Evolutionary conservation across 1,140 invertebrate species (phyloP).

Genomic region (Hyphantria cunea): DNA sequence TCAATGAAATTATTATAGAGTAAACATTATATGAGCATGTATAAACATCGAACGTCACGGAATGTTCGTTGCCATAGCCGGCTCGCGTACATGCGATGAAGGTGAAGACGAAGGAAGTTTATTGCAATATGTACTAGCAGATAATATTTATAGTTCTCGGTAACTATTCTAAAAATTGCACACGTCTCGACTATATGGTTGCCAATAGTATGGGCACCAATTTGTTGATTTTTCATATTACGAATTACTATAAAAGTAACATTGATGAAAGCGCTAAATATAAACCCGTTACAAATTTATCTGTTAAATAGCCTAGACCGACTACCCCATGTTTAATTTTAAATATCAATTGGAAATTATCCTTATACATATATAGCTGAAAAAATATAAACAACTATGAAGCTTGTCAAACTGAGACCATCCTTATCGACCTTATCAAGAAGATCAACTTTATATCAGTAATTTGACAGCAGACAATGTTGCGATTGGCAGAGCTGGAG

Average conservation of each 20-base stretch:
- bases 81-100: conserved; percentile 56
- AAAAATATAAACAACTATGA: conserved; percentile 19
- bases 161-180: conserved; percentile 67
- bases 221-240: conserved; percentile 6
- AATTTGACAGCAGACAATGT: no score
- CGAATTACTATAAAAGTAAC: conserved; percentile 20
- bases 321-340: no score
- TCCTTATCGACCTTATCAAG: no score
- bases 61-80: conserved; percentile 53
- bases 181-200: conserved; percentile 43
- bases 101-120: conserved; percentile 73
- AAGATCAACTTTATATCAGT: no score
- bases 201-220: conserved; percentile 9
- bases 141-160: conserved; percentile 72
- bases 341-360: neutral
- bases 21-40: conserved; percentile 68
- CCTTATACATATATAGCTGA: conserved; percentile 1
- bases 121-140: conserved; percentile 60
- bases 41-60: conserved; percentile 65
- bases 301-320: no score
- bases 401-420: conserved; percentile 12
- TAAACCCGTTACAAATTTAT: conserved; percentile 27
- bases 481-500: no score
- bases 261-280: conserved; percentile 24
- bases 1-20: conserved; percentile 75